Conservation (phyloP, 2,797 vertebrate genomes). For the Lepidocolaptes lacrymiger region DNA sequence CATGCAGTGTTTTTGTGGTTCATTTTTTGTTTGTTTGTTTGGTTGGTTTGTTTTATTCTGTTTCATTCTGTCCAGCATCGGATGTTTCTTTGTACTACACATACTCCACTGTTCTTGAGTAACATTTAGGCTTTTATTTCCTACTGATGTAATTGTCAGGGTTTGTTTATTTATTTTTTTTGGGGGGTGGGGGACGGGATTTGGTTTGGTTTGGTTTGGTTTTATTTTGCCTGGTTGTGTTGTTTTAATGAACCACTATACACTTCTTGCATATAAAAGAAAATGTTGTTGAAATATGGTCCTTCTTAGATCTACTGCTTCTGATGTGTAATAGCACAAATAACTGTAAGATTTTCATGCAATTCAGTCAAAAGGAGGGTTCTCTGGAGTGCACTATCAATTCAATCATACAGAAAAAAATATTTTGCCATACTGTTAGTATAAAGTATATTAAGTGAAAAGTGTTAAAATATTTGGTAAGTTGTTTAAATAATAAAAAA, state of each 20-base stretch:
- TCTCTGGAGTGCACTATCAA: neutral
- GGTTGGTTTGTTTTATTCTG: neutral
- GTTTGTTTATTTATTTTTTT: neutral
- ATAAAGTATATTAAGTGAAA: neutral
- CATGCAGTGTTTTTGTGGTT: neutral
- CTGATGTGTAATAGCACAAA: neutral
- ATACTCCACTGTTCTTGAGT: neutral
- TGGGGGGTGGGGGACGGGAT: no score
- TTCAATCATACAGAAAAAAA: neutral
- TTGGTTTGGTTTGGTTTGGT: no score
- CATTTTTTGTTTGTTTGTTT: neutral
- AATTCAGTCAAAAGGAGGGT: neutral
- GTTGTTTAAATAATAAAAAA: neutral
- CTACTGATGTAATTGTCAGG: neutral
- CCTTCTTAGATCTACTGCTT: neutral
- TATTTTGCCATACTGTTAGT: neutral
- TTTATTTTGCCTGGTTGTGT: neutral
- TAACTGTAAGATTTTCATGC: neutral
- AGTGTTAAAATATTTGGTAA: neutral
- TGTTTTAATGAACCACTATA: neutral
- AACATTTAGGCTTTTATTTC: neutral
- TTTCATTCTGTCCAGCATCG: neutral
- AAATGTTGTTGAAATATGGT: neutral
- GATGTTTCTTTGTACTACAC: neutral
- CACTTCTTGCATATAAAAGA: neutral